Base-by-base conservation (phyloP, 2,113 vertebrate species). In the Dunckerocampus dactyliophorus region DNA sequence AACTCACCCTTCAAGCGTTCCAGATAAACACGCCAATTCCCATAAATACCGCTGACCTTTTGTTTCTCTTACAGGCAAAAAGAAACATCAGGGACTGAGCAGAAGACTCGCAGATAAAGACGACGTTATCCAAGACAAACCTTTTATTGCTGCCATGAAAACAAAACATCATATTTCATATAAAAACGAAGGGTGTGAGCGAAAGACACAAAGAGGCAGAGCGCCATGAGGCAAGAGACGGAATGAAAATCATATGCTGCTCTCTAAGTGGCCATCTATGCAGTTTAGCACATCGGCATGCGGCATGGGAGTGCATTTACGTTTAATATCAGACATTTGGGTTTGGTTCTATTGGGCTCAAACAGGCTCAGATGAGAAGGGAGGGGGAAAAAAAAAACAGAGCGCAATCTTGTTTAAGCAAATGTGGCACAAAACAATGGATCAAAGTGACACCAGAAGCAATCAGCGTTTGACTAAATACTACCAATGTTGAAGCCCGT, bases 41-140 rank as follows among this genome's bases (percentile, higher is more conserved):
- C 66, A 73, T 75, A 77, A 81, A 79, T 82, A 65, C 69, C 22
- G 57, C 62, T 76, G 80, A 84, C 66, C 71, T 80, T 81, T 76
- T 72, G 72, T 78, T 76, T 80, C 52, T 62, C 47, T 62, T 69
- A 19, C 53, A 39, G 51, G 66, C 59, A 62, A 60, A 67, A 43
- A 69, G 43, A 71, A 72, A 70, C 71, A 65, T 48, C 39, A 64
- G 42, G 52, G 48, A 69, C 28, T 59, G 75, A 76, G 39, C 51
- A 37, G 19, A 52, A 68, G 67, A 71, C 49, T 51, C 19, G 0
- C 15, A 37, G 46, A 70, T 74, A 53, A 54, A 69, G 51, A 80
- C 12, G 7, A 71, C 42, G 47, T 45, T 51, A 71, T 64, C 73
- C 60, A 69, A 72, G 46, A 65, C 14, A 62, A 73, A 67, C 62